Evolutionary conservation across 2,113 vertebrate species (phyloP).

Genomic region (Baryphthengus martii): DNA sequence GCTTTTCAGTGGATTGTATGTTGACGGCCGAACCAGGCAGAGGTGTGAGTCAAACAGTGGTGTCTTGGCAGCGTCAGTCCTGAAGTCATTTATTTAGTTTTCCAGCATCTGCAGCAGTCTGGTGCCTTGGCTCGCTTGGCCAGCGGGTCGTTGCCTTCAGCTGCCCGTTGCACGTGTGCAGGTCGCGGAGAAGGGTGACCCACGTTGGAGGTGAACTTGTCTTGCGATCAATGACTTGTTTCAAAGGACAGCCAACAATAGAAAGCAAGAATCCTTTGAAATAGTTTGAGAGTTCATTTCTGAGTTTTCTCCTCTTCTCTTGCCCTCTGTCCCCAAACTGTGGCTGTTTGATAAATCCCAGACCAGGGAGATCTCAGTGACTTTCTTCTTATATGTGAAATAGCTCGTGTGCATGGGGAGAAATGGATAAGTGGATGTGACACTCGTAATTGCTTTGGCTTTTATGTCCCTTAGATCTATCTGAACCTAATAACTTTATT

Average conservation of each 20-base stretch:
- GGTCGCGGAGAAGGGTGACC: not conserved
- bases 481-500: not conserved
- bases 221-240: no score
- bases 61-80: not conserved
- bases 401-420: not conserved
- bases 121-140: not conserved
- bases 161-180: fast-evolving
- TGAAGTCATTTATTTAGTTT: not conserved
- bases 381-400: not conserved
- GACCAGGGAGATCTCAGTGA: not conserved
- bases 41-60: not conserved
- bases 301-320: not conserved
- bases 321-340: not conserved
- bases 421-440: not conserved
- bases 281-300: not conserved
- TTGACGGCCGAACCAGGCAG: not conserved
- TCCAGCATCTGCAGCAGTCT: not conserved
- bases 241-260: not conserved
- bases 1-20: not conserved
- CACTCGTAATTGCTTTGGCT: not conserved
- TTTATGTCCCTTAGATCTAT: not conserved
- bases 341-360: not conserved
- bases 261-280: not conserved
- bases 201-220: not conserved
- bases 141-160: not conserved